Evolutionary conservation across 2,113 vertebrate genomes (phyloP), one percentile per base, ranked within the genome.

Genomic region (Lathamus discolor): DNA sequence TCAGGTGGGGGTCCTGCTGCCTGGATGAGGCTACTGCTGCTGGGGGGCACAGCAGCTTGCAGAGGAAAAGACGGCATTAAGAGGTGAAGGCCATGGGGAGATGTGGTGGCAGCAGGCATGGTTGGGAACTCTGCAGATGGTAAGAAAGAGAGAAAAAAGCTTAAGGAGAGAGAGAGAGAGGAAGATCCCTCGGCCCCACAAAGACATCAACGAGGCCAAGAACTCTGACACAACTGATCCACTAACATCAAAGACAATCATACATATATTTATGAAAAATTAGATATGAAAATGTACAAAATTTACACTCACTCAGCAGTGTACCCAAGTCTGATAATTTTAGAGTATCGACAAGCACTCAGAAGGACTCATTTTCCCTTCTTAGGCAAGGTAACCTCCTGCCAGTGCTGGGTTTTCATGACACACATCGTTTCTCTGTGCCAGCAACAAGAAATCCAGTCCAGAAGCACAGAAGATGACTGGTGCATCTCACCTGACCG

Each of bases 1-100:
- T 99, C 98, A 37, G 97, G 97, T 0, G 98, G 98, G 25, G 98
- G 97, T 18, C 98, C 98, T 1, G 98, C 97, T 0, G 98, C 98
- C 87, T 97, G 98, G 57, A 98, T 91, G 0, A 97, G 95, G 48
- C 96, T 51, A 1, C 2, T 33, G 85, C 51, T 92, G 86, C 96
- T 67, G 4, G 95, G 94, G 59, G 97, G 97, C 57, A 97, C 90
- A 51, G 95, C 86, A 70, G 97, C 89, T 89, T 97, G 96, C 87
- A 95, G 89, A 52, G 98, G 98, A 92, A 98, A 98, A 39, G 97
- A 95, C 48, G 98, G 98, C 74, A 98, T 96, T 31, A 97, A 96
- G 64, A 98, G 96, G 15, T 46, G 92, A 90, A 98, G 98, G 84
- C 90, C 95, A 84, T 41, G 62, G 28, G 98, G 98, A 83, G 98